These are phyloP conservation scores for Sepioteuthis lessoniana DNA, from an alignment of 2,888 invertebrate species.

Conservation along the genomic window DNA sequence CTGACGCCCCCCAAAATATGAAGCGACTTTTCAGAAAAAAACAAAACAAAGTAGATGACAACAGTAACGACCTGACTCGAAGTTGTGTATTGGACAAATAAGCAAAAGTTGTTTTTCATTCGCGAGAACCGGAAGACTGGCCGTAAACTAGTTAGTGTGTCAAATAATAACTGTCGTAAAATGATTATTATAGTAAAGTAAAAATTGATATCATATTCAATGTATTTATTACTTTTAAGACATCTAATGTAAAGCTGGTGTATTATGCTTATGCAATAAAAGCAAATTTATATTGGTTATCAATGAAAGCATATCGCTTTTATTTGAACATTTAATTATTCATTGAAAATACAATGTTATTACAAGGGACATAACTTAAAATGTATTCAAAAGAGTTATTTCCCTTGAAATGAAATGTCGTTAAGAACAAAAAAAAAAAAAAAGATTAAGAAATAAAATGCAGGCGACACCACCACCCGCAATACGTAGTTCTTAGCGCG, in stretches of 20 bases:
- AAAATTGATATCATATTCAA: no score
- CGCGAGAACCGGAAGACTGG: background rate
- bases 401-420: background rate
- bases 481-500: no score
- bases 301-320: background rate
- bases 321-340: background rate
- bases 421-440: no score
- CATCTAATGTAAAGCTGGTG: no score
- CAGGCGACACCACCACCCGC: no score
- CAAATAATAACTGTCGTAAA: background rate
- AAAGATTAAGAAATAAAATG: no score
- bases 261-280: background rate
- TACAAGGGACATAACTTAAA: background rate
- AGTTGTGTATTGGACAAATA: no score
- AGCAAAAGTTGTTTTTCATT: background rate
- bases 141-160: background rate
- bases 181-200: background rate
- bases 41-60: background rate
- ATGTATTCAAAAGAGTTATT: constrained; percentile 24
- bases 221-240: no score
- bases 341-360: background rate
- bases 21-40: background rate
- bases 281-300: background rate
- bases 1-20: background rate
- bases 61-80: background rate